Base-by-base conservation (phyloP, 2,797 vertebrate species). In the Knipowitschia caucasica region DNA sequence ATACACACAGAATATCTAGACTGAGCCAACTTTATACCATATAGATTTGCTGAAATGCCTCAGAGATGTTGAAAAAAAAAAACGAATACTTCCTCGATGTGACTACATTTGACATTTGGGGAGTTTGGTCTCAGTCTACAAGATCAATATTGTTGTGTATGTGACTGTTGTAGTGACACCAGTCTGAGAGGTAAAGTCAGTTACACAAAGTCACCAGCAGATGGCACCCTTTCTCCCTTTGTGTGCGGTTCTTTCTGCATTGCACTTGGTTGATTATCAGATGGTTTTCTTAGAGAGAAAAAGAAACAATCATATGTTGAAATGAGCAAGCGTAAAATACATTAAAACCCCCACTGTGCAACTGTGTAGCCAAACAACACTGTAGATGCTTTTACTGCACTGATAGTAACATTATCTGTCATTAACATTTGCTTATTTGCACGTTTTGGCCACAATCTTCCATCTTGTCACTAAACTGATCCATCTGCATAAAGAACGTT, bases 61-160 rank as follows among this genome's bases (percentile, higher is more conserved):
- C 30, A 53, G 31, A 46, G 15, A 18, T 18, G 44, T 46, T 20
- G 26, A 29, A 45, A 30, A 27, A 46, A 47, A 20, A 20, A 17
- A 21, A 20, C 25, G 5, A n/a, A 40, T 56, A 11, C 2, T 55
- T 43, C 2, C 35, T 33, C 17, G 39, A 34, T 65, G 67, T 77
- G 67, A 71, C 50, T 53, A 67, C 43, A 66, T 15, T 2, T 81
- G 70, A 59, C 68, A 73, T 82, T 78, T 76, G 50, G 18, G 57
- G 39, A 57, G 51, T n/a, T 38, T 59, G n/a, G 14, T 44, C 40
- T 43, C 50, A 1, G 39, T 18, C 43, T 30, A 55, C 34, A 4
- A 56, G 58, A 70, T 77, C 56, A 44, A 59, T 73, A 1, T 18
- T 11, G 9, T 5, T 10, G 53, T 57, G 61, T 20, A 11, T 46